These are phyloP conservation scores for Copidosoma floridanum DNA, from an alignment of 1,140 invertebrate species.

Conservation along the genomic window DNA sequence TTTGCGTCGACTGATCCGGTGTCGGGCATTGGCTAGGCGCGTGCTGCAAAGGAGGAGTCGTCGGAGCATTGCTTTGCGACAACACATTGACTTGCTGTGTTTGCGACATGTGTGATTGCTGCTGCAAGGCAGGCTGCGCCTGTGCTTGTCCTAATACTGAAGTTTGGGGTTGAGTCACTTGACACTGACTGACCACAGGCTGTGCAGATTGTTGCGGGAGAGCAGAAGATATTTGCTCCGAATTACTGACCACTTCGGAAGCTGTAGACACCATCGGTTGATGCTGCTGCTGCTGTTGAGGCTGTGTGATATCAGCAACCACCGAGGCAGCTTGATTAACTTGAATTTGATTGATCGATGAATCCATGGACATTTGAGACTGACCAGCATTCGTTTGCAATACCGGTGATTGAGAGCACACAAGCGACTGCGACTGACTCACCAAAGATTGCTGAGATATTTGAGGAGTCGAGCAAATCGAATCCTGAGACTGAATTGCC, in stretches of 20 bases:
- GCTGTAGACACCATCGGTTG: constrained; percentile 29
- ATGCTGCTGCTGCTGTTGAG: constrained; percentile 11
- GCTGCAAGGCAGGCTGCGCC: background rate
- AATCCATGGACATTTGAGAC: constrained; percentile 24
- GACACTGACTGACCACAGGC: constrained; percentile 1
- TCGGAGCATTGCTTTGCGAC: constrained; percentile 34
- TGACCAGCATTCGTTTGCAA: constrained; percentile 30
- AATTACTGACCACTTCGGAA: constrained; percentile 16
- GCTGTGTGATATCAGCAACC: constrained; percentile 29
- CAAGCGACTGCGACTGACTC: constrained; percentile 29
- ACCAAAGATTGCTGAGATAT: constrained; percentile 22
- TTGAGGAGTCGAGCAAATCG: constrained; percentile 27
- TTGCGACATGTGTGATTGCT: constrained; percentile 34
- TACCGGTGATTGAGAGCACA: constrained; percentile 17
- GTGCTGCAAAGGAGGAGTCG: constrained; percentile 30
- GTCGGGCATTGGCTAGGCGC: constrained; percentile 37
- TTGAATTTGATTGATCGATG: constrained; percentile 23
- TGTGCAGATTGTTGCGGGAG: constrained; percentile 32
- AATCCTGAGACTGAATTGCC: constrained; percentile 31
- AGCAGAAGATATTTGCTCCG: constrained; percentile 34
- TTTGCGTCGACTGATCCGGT: constrained; percentile 37
- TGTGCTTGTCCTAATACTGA: constrained; percentile 32
- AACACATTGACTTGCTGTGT: constrained; percentile 42
- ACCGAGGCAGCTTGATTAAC: background rate
- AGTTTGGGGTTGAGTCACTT: constrained; percentile 19